Evolutionary conservation across 2,797 vertebrate species (phyloP).

Genomic region (Lycodopsis pacificus): DNA sequence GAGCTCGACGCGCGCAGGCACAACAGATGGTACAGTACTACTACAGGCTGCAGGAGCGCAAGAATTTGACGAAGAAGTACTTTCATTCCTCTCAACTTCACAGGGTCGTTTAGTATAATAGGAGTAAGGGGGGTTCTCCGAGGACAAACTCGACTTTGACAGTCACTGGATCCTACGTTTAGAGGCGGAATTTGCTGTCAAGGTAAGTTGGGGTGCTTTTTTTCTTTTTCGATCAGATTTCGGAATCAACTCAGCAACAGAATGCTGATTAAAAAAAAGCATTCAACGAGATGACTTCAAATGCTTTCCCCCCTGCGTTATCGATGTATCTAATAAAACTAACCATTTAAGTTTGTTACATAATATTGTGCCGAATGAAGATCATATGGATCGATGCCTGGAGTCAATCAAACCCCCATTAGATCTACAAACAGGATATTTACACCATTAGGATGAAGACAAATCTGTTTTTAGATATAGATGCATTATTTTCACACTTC

Average conservation of each 20-base stretch:
- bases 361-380: conserved; percentile 18
- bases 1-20: conserved; percentile 71
- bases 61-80: conserved; percentile 64
- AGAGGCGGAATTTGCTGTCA: conserved; percentile 65
- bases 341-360: conserved; percentile 21
- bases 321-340: background rate
- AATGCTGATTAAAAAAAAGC: background rate
- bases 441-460: background rate
- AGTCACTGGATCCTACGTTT: conserved; percentile 69
- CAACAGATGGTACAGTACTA: conserved; percentile 79
- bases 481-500: background rate
- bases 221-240: conserved; percentile 15
- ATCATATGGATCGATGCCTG: background rate
- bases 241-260: conserved; percentile 2
- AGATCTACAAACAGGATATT: background rate
- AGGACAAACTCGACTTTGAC: conserved; percentile 58
- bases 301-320: background rate
- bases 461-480: background rate
- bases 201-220: conserved; percentile 75
- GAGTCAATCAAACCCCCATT: background rate
- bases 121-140: conserved; percentile 37
- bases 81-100: conserved; percentile 65
- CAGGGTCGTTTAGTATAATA: conserved; percentile 23
- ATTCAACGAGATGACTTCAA: background rate
- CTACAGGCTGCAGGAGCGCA: conserved; percentile 69